phyloP scores from a whole-genome alignment of 2,797 vertebrate genomes.

The Brotula barbata region DNA sequence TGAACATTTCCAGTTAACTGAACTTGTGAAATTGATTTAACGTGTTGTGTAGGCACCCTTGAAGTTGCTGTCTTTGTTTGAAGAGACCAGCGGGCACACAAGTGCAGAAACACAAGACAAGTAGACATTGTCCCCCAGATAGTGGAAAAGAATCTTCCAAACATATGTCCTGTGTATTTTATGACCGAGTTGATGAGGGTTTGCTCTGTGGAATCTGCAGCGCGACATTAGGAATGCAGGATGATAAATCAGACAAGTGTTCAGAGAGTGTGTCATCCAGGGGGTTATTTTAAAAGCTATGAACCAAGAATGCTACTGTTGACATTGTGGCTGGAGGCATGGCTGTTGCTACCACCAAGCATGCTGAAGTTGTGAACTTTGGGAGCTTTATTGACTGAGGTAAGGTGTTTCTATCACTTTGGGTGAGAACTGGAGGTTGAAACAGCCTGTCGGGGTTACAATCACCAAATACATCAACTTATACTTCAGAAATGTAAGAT shows the following conservation, averaged over 20 bases:
- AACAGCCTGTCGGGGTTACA: neutral
- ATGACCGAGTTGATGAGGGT: constrained; percentile 6
- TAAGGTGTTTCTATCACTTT: too few species aligned
- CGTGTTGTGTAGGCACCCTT: neutral
- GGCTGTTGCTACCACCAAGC: neutral
- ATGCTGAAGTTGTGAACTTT: neutral
- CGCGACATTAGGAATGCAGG: constrained; percentile 28
- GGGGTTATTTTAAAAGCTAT: constrained; percentile 36
- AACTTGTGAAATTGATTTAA: neutral
- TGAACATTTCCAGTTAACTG: constrained; percentile 1
- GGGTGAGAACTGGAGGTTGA: too few species aligned
- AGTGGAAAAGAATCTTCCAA: neutral
- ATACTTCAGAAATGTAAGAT: too few species aligned
- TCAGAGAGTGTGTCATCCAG: constrained; percentile 16
- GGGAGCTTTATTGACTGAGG: neutral
- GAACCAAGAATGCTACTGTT: constrained; percentile 7
- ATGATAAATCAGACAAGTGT: constrained; percentile 51
- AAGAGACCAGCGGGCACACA: constrained; percentile 54
- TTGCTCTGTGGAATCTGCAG: constrained; percentile 43
- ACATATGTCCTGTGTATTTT: constrained; percentile 15
- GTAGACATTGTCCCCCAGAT: neutral
- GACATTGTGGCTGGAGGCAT: neutral
- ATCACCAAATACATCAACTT: neutral
- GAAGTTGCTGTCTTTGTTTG: constrained; percentile 11
- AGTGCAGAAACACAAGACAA: neutral